Percentiles rank a stretch among this genome's conserved stretches.
These are phyloP conservation scores for Lithosia quadra DNA, from an alignment of 2,888 invertebrate genomes.

Conservation along the genomic window DNA sequence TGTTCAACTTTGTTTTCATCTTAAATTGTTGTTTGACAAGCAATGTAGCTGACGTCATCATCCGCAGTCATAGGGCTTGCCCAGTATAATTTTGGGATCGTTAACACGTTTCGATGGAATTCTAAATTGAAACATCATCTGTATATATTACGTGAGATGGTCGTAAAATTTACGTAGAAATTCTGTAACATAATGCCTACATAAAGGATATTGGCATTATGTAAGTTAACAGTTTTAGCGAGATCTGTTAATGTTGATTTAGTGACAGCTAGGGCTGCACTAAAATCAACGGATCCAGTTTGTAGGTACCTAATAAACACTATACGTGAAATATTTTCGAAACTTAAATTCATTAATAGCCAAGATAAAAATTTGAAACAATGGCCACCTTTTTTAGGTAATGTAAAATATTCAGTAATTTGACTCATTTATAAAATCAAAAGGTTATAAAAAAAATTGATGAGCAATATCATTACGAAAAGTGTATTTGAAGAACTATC, in stretches of 20 bases:
- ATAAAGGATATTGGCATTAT: slow-evolving; percentile 19
- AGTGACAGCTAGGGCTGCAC: too few species aligned
- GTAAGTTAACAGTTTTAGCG: background rate
- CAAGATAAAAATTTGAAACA: too few species aligned
- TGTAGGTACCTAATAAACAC: too few species aligned
- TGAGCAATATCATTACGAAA: too few species aligned
- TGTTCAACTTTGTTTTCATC: background rate
- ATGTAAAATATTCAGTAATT: too few species aligned
- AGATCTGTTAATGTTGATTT: background rate
- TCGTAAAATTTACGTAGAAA: slow-evolving; percentile 27
- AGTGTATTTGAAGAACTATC: too few species aligned
- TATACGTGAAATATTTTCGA: too few species aligned
- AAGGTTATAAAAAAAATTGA: too few species aligned
- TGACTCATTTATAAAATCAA: too few species aligned
- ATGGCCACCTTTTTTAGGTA: too few species aligned
- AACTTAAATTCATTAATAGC: background rate
- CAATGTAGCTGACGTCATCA: background rate
- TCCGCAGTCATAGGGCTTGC: background rate
- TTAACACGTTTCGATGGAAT: slow-evolving; percentile 3
- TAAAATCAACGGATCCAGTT: too few species aligned
- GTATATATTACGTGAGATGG: slow-evolving; percentile 17
- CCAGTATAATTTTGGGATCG: background rate
- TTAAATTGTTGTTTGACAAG: background rate
- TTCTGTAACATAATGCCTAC: slow-evolving; percentile 13
- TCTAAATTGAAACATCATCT: background rate